Conservation (phyloP, 2,113 vertebrate species). For the Takifugu flavidus region DNA sequence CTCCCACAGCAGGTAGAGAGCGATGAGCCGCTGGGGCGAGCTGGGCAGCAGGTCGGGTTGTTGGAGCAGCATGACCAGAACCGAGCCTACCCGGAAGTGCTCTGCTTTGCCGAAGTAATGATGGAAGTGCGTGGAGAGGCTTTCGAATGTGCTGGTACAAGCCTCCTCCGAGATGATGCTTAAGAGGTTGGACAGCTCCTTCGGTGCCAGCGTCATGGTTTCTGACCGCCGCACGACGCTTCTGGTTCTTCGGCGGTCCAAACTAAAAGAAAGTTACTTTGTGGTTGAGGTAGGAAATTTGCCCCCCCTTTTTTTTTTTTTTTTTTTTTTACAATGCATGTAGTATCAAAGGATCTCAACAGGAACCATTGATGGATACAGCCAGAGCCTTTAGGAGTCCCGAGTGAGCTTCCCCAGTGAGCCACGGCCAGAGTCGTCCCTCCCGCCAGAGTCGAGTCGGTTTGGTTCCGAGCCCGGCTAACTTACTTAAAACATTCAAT, state of each 20-base stretch:
- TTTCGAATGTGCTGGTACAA: constrained; percentile 90
- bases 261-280: too few relatives aligned
- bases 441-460: too few relatives aligned
- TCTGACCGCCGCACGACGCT: neutral
- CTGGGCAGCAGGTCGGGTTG: constrained; percentile 95
- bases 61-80: constrained; percentile 93
- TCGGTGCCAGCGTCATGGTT: constrained; percentile 89
- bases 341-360: too few relatives aligned
- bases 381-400: too few relatives aligned
- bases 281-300: too few relatives aligned
- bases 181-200: constrained; percentile 92
- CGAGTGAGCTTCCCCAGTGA: too few relatives aligned
- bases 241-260: neutral
- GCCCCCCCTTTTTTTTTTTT: too few relatives aligned
- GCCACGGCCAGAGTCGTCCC: too few relatives aligned
- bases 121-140: constrained; percentile 91
- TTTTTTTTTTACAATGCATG: too few relatives aligned
- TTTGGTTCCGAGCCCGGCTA: too few relatives aligned
- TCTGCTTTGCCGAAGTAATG: constrained; percentile 95
- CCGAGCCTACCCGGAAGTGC: constrained; percentile 93
- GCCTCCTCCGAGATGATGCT: constrained; percentile 96
- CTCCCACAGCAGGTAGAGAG: constrained; percentile 98
- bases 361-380: too few relatives aligned
- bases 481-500: too few relatives aligned
- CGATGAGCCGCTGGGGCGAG: constrained; percentile 91